These are phyloP conservation scores for Echinarachnius parma DNA, from an alignment of 53 echinoderm and acorn worm species.

Conservation along the genomic window DNA sequence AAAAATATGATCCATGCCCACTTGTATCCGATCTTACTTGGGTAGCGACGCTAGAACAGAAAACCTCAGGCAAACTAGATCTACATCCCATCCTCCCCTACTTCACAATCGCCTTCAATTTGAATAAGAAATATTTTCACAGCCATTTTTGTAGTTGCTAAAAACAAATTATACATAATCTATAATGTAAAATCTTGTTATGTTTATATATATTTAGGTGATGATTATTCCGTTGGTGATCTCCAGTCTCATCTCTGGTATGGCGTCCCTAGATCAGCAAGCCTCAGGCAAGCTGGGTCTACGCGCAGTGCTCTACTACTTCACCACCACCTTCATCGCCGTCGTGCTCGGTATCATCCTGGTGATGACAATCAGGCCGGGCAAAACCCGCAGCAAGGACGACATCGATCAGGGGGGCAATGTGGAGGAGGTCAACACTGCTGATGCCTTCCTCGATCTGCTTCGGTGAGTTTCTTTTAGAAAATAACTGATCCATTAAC, in stretches of 20 bases:
- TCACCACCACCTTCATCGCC: constrained; percentile 79
- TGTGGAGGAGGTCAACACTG: constrained; percentile 70
- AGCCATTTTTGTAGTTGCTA: background rate
- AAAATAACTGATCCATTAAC: too few relatives aligned
- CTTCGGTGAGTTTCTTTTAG: constrained; percentile 82
- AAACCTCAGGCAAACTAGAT: too few relatives aligned
- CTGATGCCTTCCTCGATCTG: constrained; percentile 80
- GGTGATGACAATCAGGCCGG: constrained; percentile 76
- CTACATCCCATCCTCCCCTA: too few relatives aligned
- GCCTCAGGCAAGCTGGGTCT: constrained; percentile 80
- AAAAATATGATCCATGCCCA: too few relatives aligned
- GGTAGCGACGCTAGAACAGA: too few relatives aligned
- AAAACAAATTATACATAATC: background rate
- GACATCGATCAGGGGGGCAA: constrained; percentile 45
- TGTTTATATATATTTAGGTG: constrained; percentile 25
- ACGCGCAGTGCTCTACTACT: constrained; percentile 82
- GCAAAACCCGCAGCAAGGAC: constrained; percentile 35
- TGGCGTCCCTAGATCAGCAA: constrained; percentile 76
- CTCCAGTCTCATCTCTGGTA: constrained; percentile 73
- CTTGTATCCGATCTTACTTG: too few relatives aligned
- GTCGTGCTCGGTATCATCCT: constrained; percentile 83
- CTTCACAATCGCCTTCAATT: too few relatives aligned
- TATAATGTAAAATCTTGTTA: background rate
- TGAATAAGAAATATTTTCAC: too few relatives aligned
- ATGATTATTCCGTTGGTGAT: constrained; percentile 80